Base-by-base conservation (phyloP, 2,888 invertebrate species). In the Gymnoscelis rufifasciata region DNA sequence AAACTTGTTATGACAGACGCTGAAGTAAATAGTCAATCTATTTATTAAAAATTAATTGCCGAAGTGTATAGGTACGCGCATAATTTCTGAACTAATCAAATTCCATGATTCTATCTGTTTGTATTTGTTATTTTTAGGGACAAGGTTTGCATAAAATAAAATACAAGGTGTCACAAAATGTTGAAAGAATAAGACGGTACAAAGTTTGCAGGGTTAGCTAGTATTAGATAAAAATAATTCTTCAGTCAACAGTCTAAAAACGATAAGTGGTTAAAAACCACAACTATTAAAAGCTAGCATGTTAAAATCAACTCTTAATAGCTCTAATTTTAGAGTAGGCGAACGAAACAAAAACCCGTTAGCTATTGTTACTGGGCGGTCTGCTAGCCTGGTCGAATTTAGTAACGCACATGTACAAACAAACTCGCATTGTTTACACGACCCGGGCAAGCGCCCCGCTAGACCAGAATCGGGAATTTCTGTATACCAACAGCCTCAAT, bases 361-460 rank as follows among this genome's bases (percentile, higher is more conserved):
- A 86, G 77, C 81, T 73, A 84, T 86, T 83, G 84, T 87, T 78
- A 65, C 62, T 70, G 70, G 73, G 77, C 78, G 78, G 78, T 68
- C 78, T 68, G 69, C 66, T 65, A 60, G 62, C 66, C 80, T 71
- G 80, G 80, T 83, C 84, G 79, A 73, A 88, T 81, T 87, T 87
- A 87, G 87, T 82, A 83, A 76, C 78, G 74, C 87, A 88, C 81
- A 84, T 87, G 87, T 83, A 78, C 73, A 84, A 86, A 84, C 83
- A 84, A 79, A 77, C 78, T 62, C 62, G 69, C 68, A 76, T 81
- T 87, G 87, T 88, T 88, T 84, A 84, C 77, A 67, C 59, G 68
- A 61, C 58, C 55, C 60, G 64, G 57, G 35, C 46, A 31, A 41
- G 63, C 62, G 64, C 64, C 59, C 46, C 29, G 46, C 37, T 43